Percentiles rank a stretch among this genome's conserved stretches.
These are phyloP conservation scores for Molossus molossus DNA, from an alignment of 2,797 vertebrate genomes.

Conservation along the genomic window DNA sequence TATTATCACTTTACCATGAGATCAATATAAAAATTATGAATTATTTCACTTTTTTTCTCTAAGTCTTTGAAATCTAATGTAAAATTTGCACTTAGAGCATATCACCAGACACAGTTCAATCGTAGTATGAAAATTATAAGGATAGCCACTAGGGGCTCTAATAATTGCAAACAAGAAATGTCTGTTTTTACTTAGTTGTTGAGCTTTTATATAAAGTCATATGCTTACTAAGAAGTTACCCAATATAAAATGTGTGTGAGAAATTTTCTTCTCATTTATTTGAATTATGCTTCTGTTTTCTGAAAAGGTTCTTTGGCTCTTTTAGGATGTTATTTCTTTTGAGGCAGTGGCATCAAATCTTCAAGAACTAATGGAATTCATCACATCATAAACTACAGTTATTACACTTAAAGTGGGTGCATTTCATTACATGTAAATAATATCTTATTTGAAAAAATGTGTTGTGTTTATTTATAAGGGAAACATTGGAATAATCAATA, in stretches of 20 bases:
- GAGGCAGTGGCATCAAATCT: background rate
- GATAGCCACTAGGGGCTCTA: background rate
- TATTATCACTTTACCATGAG: background rate
- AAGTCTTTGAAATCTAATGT: background rate
- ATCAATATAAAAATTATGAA: conserved; percentile 32
- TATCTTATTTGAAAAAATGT: background rate
- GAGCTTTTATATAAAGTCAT: background rate
- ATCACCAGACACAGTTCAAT: background rate
- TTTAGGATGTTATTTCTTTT: background rate
- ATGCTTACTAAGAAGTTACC: background rate
- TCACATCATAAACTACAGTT: background rate
- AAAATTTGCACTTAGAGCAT: background rate
- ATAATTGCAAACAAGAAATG: background rate
- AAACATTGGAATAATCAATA: background rate
- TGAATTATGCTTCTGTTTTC: background rate
- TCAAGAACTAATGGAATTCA: background rate
- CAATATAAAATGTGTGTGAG: background rate
- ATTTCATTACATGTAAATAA: conserved; percentile 23
- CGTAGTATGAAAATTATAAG: background rate
- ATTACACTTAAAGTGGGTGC: background rate
- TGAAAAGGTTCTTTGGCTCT: background rate
- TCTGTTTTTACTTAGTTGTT: background rate
- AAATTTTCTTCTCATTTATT: background rate
- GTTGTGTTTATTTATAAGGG: background rate
- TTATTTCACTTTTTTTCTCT: background rate